A percentile compares a stretch with the other conserved stretches of the same genome.
phyloP scores from a whole-genome alignment of 2,888 invertebrate species.

The Hyposoter dolosus region DNA sequence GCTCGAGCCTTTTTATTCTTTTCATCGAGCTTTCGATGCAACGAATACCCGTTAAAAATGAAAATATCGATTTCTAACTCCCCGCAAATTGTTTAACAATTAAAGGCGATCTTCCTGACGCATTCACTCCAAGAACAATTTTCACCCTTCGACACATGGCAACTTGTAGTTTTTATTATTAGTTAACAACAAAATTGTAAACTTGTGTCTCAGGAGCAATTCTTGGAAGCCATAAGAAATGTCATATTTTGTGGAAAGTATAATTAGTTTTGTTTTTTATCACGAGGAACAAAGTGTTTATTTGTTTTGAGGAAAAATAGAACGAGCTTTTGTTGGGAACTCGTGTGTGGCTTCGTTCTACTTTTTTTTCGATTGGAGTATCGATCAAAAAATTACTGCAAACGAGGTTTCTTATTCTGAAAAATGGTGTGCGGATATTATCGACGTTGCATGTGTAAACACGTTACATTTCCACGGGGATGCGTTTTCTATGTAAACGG shows the following conservation, averaged over 20 bases:
- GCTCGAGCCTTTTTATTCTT: background rate
- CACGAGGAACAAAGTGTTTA: background rate
- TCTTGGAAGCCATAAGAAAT: background rate
- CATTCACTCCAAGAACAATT: background rate
- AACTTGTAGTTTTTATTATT: background rate
- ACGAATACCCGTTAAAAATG: background rate
- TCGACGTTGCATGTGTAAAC: background rate
- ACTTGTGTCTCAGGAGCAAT: background rate
- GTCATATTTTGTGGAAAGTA: background rate
- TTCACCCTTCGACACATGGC: background rate
- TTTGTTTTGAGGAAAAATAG: background rate
- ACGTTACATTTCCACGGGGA: background rate
- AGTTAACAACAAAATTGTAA: background rate
- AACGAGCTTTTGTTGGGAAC: background rate
- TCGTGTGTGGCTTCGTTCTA: background rate
- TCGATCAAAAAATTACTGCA: slow-evolving; percentile 11
- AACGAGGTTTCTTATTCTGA: background rate
- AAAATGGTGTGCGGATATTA: background rate
- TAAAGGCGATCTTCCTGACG: background rate
- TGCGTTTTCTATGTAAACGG: slow-evolving; percentile 5
- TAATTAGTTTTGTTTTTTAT: background rate
- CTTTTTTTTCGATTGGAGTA: slow-evolving; percentile 2
- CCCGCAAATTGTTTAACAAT: background rate
- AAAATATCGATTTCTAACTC: background rate
- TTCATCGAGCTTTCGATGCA: background rate